Base-by-base conservation (phyloP, 23 tunicate species). In the Phallusia fumigata region DNA sequence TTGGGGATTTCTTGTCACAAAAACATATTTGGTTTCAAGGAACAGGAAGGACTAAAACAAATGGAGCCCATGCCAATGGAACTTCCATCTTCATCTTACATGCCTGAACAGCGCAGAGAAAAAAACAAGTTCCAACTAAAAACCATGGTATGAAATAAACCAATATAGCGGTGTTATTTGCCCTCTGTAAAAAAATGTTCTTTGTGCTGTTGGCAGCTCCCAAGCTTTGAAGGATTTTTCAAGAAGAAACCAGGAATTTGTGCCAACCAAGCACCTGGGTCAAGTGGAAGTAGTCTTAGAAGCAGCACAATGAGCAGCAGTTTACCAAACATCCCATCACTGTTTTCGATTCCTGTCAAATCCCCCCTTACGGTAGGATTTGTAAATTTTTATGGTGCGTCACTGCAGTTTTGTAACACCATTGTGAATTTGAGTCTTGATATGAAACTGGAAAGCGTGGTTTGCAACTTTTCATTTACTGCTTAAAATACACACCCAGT, bases 161-260 rank as follows among this genome's bases (percentile, higher is more conserved):
- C 47, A 40, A 40, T 3, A 3, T 3, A 40, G 10, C 47, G 10
- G 47, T 40, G 47, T 40, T 40, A 58, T 58, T 58, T 58, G 69
- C 15, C 69, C 28, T 1, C 8, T 21, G 16, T 1, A 58, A 58
- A 21, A 13, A 21, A 58, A 6, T 24, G 69, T 58, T 58, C 16
- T 58, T 6, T 58, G 8, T 24, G 28, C 13, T 6, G 11, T 58
- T 40, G 33, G 10, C 81, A 83, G 86, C 78, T 83, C 5, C 86
- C 86, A 73, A 53, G 75, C 51, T 83, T 83, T 53, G 64, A 77
- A 45, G 74, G 79, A 19, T 83, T 83, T 74, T 83, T 83, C 65
- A 83, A 83, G 44, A 45, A 30, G 30, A 77, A 53, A 18, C 13
- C 65, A 1, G 45, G 10, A 33, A 34, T 6, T 65, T 30, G 15